Base-by-base conservation (phyloP, 2,888 invertebrate genomes). In the Tetragnatha montana region DNA sequence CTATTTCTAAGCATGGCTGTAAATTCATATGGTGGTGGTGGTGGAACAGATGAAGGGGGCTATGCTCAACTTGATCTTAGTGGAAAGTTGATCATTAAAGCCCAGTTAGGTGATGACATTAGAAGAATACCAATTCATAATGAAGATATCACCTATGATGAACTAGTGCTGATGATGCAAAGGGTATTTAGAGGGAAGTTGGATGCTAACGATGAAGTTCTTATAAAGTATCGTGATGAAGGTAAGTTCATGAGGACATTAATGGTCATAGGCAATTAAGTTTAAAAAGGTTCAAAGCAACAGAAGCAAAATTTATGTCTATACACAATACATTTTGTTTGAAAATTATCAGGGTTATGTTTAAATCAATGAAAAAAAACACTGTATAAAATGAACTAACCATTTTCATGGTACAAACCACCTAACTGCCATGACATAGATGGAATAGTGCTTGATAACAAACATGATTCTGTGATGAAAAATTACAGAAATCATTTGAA, bases 141-240 rank as follows among this genome's bases (percentile, higher is more conserved):
- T 94, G 96, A 96, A 93, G 96, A 96, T 89, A 95, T 96, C 92
- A 96, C 96, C 0, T 96, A 95, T 92, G 95, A 95, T 93, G 95
- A 96, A 93, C 93, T 96, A 81, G 95, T 96, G 83, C 93, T 96
- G 85, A 96, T 96, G 96, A 96, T 96, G 96, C 95, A 96, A 93
- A 93, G 96, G 92, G 95, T 96, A 8, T 96, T 96, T 93, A 93
- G 95, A 85, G 95, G 95, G 17, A 95, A 95, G 93, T 93, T 96
- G 60, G 94, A 94, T 79, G 94, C 95, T 79, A 95, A 94, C 91
- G 96, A 96, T 94, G 96, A 96, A 92, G 95, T 96, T 88, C 94
- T 95, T 12, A 95, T 96, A 81, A 96, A 96, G 93, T 96, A 96
- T 93, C 95, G 95, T 93, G 96, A 96, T 93, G 96, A 96, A 94